Evolutionary conservation across 2,888 invertebrate species (phyloP), one percentile per base, ranked within the genome.

Genomic region (Tuberolachnus salignus): DNA sequence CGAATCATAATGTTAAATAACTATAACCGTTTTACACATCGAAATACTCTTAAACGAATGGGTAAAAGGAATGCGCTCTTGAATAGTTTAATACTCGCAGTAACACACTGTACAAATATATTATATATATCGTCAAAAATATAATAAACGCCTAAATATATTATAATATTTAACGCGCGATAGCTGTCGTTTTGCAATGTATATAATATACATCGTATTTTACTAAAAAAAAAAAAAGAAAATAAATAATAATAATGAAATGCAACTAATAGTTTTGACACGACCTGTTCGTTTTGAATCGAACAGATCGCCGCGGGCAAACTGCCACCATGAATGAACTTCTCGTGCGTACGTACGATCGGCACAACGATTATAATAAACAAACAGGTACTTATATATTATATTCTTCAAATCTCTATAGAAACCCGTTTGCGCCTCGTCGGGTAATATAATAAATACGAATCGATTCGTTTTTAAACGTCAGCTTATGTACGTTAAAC

Each of bases 291-390:
- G 46, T 23, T 71, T 71, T 46, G 57, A 72, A 61, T 19, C 19
- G 34, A 49, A 72, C 10, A 21, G 19, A 49, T 49, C 14, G 26
- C 49, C 59, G 9, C 26, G 26, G 4, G 14, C 8, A 55, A 46
- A 49, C 26, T n/a, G 49, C 59, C 14, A 14, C 26, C 23, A 72
- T 72, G 61, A 61, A 72, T 61, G 72, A 72, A 51, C 14, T 19
- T 46, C 14, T 34, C 34, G 34, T 34, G 34, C 34, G 13, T 34
- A 16, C 14, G 46, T 61, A 34, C 26, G 49, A 72, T 71, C 26
- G 14, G 16, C 23, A 46, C 10, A 72, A 49, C 61, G 72, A 72
- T 61, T 72, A 61, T 61, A 49, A 49, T 71, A 71, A 71, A 59
- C 49, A 49, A 49, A 14, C 26, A n/a, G n/a, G 46, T 42, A 71